These are phyloP conservation scores for Rhea pennata DNA, from an alignment of 2,113 vertebrate genomes.

Conservation along the genomic window DNA sequence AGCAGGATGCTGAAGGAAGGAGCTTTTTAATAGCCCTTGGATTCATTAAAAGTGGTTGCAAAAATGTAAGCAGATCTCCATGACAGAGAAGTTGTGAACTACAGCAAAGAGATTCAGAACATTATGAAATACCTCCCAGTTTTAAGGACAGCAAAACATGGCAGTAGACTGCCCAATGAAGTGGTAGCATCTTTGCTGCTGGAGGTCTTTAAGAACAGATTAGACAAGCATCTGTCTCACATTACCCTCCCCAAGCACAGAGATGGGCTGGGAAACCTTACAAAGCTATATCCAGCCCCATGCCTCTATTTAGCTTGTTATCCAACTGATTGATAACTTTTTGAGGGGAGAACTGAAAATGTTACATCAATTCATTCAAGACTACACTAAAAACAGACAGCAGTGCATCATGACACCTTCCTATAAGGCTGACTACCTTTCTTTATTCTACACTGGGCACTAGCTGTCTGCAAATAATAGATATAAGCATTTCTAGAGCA, in stretches of 20 bases:
- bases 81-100: background rate
- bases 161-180: background rate
- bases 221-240: background rate
- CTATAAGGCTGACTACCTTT: background rate
- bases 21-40: background rate
- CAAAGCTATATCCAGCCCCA: background rate
- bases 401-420: background rate
- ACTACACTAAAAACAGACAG: background rate
- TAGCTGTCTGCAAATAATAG: constrained; percentile 35
- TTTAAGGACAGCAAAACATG: background rate
- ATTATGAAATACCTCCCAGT: background rate
- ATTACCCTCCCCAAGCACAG: background rate
- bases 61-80: background rate
- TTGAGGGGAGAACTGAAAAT: background rate
- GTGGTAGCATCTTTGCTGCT: background rate
- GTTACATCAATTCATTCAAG: background rate
- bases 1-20: background rate
- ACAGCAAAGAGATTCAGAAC: background rate
- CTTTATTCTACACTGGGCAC: background rate
- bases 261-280: background rate
- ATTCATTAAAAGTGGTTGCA: background rate
- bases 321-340: background rate
- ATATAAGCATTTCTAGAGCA: constrained; percentile 25
- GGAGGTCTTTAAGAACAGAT: background rate
- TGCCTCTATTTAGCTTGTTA: background rate